Conservation (phyloP, 2,797 vertebrate species). For the Novumbra hubbsi region DNA sequence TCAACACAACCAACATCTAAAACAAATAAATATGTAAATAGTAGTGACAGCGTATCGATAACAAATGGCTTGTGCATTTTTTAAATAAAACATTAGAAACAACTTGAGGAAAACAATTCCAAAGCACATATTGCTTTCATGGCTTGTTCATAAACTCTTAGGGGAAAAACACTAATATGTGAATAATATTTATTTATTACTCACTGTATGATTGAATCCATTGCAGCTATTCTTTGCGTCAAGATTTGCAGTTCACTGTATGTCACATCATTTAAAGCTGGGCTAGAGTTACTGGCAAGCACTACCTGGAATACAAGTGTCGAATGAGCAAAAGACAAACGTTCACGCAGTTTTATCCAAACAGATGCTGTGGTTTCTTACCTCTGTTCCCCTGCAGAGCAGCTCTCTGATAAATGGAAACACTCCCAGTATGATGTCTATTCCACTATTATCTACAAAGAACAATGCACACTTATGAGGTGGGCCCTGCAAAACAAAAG, state of each 20-base stretch:
- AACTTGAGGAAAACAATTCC: too few species aligned
- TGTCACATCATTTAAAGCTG: constrained; percentile 95
- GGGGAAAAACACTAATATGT: too few species aligned
- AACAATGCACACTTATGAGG: constrained; percentile 99
- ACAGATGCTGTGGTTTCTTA: constrained; percentile 56
- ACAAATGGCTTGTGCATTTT: too few species aligned
- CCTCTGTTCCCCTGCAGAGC: constrained; percentile 95
- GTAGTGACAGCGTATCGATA: too few species aligned
- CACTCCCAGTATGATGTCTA: constrained; percentile 98
- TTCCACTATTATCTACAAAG: constrained; percentile 99
- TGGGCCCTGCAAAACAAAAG: constrained; percentile 81
- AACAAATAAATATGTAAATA: background rate
- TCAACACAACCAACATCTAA: background rate
- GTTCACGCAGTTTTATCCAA: background rate
- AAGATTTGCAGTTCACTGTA: constrained; percentile 91
- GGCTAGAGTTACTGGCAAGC: constrained; percentile 94
- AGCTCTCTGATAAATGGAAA: constrained; percentile 99
- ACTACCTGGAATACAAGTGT: constrained; percentile 78
- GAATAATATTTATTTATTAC: constrained; percentile 36
- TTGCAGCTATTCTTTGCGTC: constrained; percentile 86
- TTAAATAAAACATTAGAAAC: too few species aligned
- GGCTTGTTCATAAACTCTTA: too few species aligned
- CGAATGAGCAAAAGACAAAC: background rate
- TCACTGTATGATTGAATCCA: constrained; percentile 91
- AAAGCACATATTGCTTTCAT: too few species aligned